Evolutionary conservation across 2,888 invertebrate species (phyloP), one percentile per base, ranked within the genome.

Genomic region (Linhomoeus sp.): DNA sequence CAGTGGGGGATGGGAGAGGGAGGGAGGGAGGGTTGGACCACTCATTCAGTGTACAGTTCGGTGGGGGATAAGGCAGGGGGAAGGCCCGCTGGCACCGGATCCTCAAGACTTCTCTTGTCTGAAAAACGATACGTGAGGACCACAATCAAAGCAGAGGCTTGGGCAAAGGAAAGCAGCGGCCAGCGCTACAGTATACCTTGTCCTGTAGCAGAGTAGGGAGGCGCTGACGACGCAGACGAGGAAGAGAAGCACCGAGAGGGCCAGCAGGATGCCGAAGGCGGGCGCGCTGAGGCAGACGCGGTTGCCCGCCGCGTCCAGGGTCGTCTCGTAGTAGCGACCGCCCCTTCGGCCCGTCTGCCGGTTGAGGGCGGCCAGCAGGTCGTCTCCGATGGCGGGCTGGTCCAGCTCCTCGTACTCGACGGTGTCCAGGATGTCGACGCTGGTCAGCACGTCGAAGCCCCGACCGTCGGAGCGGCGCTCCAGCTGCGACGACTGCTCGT

Each of bases 381-480:
- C 36, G 2, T 2, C 12, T 9, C 41, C 41, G 3, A 46, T 24
- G 24, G 19, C 14, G 17, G 45, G 35, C 9, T 46, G 5, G 29
- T 46, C 46, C 17, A 35, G 24, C 14, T 45, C 45, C 17, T 43
- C 35, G 3, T 29, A 29, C 20, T 49, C 51, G 44, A 53, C 44
- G 22, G 49, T 50, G 47, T 53, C 53, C 36, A 53, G 43, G 43
- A 53, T 51, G 46, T 49, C 51, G 29, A 53, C 43, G 14, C 46
- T 48, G 7, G 52, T 47, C 37, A 46, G 45, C n/a, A 53, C 47
- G 39, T 53, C 53, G 35, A 53, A 23, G 29, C 47, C 48, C 26
- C 20, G 25, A 17, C 36, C 45, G 5, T 20, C 12, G 26, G 20
- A 25, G 17, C 5, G 19, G 5, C 3, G 22, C 24, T 7, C 3